These are phyloP conservation scores for Neosilurus hyrtlii DNA, from an alignment of 2,797 vertebrate genomes.

Conservation along the genomic window DNA sequence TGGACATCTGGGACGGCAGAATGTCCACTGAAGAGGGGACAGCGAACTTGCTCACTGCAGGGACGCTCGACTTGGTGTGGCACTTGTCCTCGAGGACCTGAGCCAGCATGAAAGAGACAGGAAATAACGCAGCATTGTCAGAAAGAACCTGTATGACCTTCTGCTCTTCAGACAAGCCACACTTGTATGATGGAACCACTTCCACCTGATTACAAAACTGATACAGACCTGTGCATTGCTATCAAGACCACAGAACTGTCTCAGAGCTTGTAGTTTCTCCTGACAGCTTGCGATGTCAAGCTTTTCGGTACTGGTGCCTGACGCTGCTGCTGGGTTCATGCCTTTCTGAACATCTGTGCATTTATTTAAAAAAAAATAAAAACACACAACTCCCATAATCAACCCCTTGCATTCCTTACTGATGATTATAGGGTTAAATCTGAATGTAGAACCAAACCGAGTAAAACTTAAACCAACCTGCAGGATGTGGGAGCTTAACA, in stretches of 20 bases:
- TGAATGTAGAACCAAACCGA: not conserved
- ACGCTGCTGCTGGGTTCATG: slow-evolving; percentile 71
- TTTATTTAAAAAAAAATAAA: not conserved
- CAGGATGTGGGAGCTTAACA: not conserved
- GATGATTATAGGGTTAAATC: not conserved
- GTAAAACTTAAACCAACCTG: slow-evolving; percentile 3
- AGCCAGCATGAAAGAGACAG: not conserved
- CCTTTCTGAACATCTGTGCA: slow-evolving; percentile 39
- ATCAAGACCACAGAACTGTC: slow-evolving; percentile 87
- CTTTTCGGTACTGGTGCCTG: slow-evolving; percentile 68
- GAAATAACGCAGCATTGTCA: not conserved
- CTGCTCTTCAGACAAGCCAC: no score
- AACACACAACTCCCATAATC: fast-evolving
- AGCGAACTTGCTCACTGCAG: slow-evolving; percentile 80
- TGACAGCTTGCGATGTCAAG: slow-evolving; percentile 90
- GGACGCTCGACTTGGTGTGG: slow-evolving; percentile 69
- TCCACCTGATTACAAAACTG: no score
- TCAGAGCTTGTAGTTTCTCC: slow-evolving; percentile 91
- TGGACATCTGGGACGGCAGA: no score
- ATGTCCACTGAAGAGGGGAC: slow-evolving; percentile 94
- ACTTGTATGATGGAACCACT: no score
- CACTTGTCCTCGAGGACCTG: slow-evolving; percentile 44
- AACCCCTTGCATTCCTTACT: not conserved
- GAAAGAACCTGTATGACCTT: not conserved
- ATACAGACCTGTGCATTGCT: slow-evolving; percentile 81